phyloP scores from a whole-genome alignment of 2,113 vertebrate genomes.

The Vicugna pacos region DNA sequence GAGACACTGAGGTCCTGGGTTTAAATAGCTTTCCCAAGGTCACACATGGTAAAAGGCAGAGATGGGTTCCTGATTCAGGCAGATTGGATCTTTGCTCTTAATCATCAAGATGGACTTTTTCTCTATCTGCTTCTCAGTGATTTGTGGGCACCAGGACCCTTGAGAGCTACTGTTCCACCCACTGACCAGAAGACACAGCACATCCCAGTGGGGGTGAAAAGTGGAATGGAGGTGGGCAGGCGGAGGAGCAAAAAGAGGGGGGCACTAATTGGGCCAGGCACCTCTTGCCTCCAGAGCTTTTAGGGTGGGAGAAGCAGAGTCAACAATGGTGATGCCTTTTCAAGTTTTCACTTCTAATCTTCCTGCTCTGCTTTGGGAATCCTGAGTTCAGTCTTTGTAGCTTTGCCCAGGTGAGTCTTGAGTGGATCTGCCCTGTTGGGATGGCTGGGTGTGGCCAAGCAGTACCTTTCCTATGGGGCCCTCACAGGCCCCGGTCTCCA shows the following conservation, averaged over 20 bases:
- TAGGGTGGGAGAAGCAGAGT: not conserved
- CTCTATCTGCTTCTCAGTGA: not conserved
- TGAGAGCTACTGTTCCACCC: not conserved
- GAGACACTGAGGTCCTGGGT: not conserved
- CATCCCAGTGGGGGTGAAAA: not conserved
- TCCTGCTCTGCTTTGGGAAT: not conserved
- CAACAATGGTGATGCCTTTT: not conserved
- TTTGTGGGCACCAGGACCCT: not conserved
- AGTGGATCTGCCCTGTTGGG: too few relatives aligned
- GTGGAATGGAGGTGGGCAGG: not conserved
- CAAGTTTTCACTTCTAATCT: not conserved
- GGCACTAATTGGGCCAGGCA: fast-evolving
- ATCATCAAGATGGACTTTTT: not conserved
- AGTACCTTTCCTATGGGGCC: fast-evolving
- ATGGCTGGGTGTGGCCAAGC: not conserved
- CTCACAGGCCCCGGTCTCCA: not conserved
- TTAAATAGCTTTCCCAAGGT: not conserved
- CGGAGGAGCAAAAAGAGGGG: not conserved
- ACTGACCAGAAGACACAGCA: not conserved
- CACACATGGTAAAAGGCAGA: not conserved
- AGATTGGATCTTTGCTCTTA: not conserved
- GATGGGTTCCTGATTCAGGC: not conserved
- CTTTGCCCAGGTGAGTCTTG: not conserved
- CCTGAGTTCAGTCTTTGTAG: not conserved
- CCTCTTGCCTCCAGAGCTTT: not conserved